These are phyloP conservation scores for Drosophila macrospina DNA, from an alignment of 2,888 invertebrate species.

Conservation along the genomic window DNA sequence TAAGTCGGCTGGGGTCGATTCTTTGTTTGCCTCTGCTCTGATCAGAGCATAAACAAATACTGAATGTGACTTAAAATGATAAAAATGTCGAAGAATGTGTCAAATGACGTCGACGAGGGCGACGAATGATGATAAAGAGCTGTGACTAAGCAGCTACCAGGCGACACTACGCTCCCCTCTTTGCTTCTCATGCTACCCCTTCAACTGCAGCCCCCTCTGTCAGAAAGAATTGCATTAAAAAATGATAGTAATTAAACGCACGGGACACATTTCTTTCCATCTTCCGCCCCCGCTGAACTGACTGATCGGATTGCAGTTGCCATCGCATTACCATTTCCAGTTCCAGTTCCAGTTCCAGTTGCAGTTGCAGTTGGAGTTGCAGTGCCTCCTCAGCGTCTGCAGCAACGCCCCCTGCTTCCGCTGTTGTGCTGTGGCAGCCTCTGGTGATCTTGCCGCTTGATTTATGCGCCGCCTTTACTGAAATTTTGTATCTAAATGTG, in stretches of 20 bases:
- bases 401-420: conserved; percentile 65
- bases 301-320: conserved; percentile 66
- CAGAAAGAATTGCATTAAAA: conserved; percentile 28
- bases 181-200: background rate
- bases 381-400: conserved; percentile 22
- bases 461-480: conserved; percentile 75
- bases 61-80: conserved; percentile 77
- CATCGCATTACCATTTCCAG: conserved; percentile 13
- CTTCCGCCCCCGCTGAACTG: conserved; percentile 24
- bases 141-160: conserved; percentile 64
- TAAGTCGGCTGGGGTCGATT: conserved; percentile 44
- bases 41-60: conserved; percentile 51
- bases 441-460: conserved; percentile 74
- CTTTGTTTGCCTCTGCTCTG: conserved; percentile 50
- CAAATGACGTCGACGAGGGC: conserved; percentile 75
- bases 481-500: conserved; percentile 81
- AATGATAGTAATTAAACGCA: conserved; percentile 81
- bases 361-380: background rate
- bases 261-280: conserved; percentile 70
- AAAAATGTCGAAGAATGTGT: conserved; percentile 76
- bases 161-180: conserved; percentile 13
- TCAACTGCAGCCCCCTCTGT: background rate
- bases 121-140: conserved; percentile 79
- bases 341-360: conserved; percentile 28
- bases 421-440: conserved; percentile 50